Evolutionary conservation across 2,888 invertebrate genomes (phyloP), one percentile per base, ranked within the genome.

Genomic region (Scaptomyza flava): DNA sequence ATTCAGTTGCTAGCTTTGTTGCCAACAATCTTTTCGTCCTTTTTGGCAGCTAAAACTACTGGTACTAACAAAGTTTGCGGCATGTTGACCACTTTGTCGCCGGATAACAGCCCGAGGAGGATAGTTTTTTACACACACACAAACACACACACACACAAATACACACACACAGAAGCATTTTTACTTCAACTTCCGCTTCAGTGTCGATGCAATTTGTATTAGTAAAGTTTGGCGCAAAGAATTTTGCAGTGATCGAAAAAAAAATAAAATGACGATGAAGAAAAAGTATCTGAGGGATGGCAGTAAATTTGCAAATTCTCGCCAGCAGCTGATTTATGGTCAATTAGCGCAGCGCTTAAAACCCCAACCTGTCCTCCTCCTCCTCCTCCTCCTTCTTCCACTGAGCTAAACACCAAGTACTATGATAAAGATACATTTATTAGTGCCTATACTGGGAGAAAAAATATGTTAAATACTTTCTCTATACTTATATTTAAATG

Each of bases 1-100:
- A 36, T 62, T 31, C 48, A 30, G 9, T 33, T 3, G 23, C 31
- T 43, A 23, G 6, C 27, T 38, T 38, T 38, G 38, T 38, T 38
- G 31, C 60, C 17, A 20, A 27, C 50, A 33, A 42, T 43, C 56
- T 41, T 36, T 38, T 17, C 12, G 34, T 11, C n/a, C 17, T 17
- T 58, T 62, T 73, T 79, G 75, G 82, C 78, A 84, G 57, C 69
- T n/a, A 70, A 73, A 41, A 41, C 41, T 41, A 65, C 68, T 68
- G 81, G 68, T 68, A 70, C 72, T 69, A 70, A 84, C 87, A 82
- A 82, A 87, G 87, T 83, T 81, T 83, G 87, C 81, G 87, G 85
- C 86, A 87, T 85, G 87, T 84, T 84, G 84, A 84, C 84, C 84
- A 84, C 84, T 84, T 84, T 87, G 86, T 82, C 80, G 85, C 79